Base-by-base conservation (phyloP, 1,140 invertebrate genomes). In the Ceratitis capitata region DNA sequence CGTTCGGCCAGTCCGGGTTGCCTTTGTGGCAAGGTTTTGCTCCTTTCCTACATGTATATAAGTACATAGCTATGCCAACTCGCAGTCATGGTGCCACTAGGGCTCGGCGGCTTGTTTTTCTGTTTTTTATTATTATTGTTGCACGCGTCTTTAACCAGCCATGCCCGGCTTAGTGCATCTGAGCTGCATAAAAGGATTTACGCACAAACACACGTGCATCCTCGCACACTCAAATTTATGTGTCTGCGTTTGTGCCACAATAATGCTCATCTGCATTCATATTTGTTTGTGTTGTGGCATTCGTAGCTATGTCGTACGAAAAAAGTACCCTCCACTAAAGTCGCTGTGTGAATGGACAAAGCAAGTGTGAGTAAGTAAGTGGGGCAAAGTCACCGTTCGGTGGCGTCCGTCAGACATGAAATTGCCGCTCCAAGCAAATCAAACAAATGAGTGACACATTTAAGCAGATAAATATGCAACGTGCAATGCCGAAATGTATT, bases 101-200 rank as follows among this genome's bases (percentile, higher is more conserved):
- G 10, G 10, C 61, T 53, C 51, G 2, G 61, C 14, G 61, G 3
- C 5, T 69, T 69, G 32, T 69, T 69, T 14, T n/a, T n/a, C n/a
- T n/a, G n/a, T n/a, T n/a, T n/a, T n/a, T n/a, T n/a, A n/a, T n/a
- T n/a, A n/a, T n/a, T n/a, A 35, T 16, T 69, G 32, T 69, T 69
- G 29, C 61, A 39, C 61, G 32, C 61, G 61, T 16, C 19, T 69
- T 69, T 69, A 69, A 69, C 32, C 32, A 69, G 61, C 61, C 61
- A 69, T 69, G 61, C 16, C 7, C 10, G 61, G 61, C 32, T 35
- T 69, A 69, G 29, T 69, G 61, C 61, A 69, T 14, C 61, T 69
- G 61, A 69, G 61, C 61, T 69, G 61, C 61, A 69, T 69, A 69
- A 69, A 69, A 35, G 32, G 61, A 69, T 69, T 69, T 26, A 19